Conservation (phyloP, 2,888 invertebrate species). For the Drosophila recens region DNA sequence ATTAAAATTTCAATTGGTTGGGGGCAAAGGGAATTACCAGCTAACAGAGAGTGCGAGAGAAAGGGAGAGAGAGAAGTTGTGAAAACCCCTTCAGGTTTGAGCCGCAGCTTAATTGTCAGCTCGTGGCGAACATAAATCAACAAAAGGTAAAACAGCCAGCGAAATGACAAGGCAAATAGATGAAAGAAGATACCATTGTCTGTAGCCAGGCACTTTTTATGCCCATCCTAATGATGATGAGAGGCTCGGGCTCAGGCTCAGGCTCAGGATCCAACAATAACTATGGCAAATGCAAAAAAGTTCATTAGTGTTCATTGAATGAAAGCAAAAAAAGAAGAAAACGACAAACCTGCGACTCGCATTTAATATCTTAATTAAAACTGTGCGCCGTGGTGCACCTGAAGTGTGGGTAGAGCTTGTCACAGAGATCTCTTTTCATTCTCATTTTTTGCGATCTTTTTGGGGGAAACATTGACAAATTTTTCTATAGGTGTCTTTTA, state of each 20-base stretch:
- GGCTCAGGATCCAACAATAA: slow-evolving; percentile 67
- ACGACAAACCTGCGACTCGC: slow-evolving; percentile 37
- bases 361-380: slow-evolving; percentile 81
- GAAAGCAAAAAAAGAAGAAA: background rate
- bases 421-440: slow-evolving; percentile 7
- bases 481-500: slow-evolving; percentile 69
- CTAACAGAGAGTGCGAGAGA: background rate
- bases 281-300: slow-evolving; percentile 50
- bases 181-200: slow-evolving; percentile 53
- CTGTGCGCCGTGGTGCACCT: slow-evolving; percentile 55
- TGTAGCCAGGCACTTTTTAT: slow-evolving; percentile 34
- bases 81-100: slow-evolving; percentile 46
- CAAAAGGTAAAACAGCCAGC: slow-evolving; percentile 62
- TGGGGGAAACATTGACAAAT: slow-evolving; percentile 47
- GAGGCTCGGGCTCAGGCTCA: slow-evolving; percentile 17
- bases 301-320: slow-evolving; percentile 66
- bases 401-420: slow-evolving; percentile 52
- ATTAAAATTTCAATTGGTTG: slow-evolving; percentile 77
- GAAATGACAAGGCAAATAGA: slow-evolving; percentile 61
- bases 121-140: slow-evolving; percentile 68
- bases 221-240: slow-evolving; percentile 70
- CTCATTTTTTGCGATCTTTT: slow-evolving; percentile 24
- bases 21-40: slow-evolving; percentile 14
- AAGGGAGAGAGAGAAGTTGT: background rate
- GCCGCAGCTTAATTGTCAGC: slow-evolving; percentile 70